phyloP scores from a whole-genome alignment of 2,797 vertebrate species.

The Karalla daura region DNA sequence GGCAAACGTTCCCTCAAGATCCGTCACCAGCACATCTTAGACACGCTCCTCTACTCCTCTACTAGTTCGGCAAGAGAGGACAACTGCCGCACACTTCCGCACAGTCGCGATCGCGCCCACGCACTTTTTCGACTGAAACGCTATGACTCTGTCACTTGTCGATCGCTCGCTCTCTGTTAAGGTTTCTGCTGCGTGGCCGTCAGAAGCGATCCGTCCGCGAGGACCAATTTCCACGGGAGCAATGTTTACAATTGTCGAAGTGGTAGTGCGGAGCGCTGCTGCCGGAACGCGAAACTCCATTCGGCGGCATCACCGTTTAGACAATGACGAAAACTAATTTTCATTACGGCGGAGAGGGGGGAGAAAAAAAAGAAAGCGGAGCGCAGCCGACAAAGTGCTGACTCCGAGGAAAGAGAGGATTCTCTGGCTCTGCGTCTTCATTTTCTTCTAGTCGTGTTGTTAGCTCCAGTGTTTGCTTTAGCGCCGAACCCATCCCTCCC shows the following conservation, averaged over 20 bases:
- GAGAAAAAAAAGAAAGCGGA: too few species aligned
- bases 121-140: too few species aligned
- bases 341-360: neutral
- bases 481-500: neutral
- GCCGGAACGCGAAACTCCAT: neutral
- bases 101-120: too few species aligned
- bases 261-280: neutral
- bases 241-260: neutral
- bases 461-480: conserved; percentile 1
- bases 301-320: neutral
- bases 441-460: conserved; percentile 2
- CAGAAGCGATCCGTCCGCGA: too few species aligned
- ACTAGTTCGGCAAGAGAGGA: too few species aligned
- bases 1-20: neutral
- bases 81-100: too few species aligned
- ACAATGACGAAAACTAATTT: neutral
- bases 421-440: conserved; percentile 3
- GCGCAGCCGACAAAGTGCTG: neutral
- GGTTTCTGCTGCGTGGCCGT: too few species aligned
- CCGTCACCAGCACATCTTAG: neutral
- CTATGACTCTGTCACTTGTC: too few species aligned
- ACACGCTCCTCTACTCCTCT: neutral
- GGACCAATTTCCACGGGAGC: too few species aligned
- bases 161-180: too few species aligned
- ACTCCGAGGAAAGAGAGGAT: neutral